Evolutionary conservation across 2,888 invertebrate species (phyloP), one percentile per base, ranked within the genome.

Genomic region (Dicycla oo): DNA sequence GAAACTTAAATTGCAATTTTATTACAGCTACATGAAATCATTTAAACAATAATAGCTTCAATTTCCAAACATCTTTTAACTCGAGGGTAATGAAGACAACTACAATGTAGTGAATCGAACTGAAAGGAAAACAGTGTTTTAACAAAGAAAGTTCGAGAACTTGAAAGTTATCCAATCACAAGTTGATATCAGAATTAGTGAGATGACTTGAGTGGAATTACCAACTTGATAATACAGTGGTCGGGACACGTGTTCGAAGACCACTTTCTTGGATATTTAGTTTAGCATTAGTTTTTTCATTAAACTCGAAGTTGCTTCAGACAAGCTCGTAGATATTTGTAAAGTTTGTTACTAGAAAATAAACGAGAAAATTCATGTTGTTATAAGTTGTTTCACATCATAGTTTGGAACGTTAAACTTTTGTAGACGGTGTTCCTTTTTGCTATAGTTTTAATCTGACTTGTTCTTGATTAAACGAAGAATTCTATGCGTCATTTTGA

Each of bases 101-200:
- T 65, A 69, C 34, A 61, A 68, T 69, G 20, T 62, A 81, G 58
- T 60, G 58, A 74, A 69, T 64, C 54, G 49, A 79, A 74, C 65
- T 73, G 38, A 69, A 80, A 84, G 74, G 84, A 82, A 79, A 80
- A 69, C 69, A 64, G 34, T 67, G 47, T 71, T 84, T 71, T 60
- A 76, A 84, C 72, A 80, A 80, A 84, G 83, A 77, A 80, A 82
- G 45, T 85, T 69, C 49, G 53, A 43, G 49, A 80, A 80, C 49
- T 86, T 61, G 26, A 58, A 88, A 87, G 83, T 89, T 86, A 78
- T 76, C 83, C 84, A 88, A 88, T 88, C 85, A 86, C 61, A 88
- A 89, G 82, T 87, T 87, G 69, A 80, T 81, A 86, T 82, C 86
- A 86, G 87, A 86, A 88, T 87, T 80, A 88, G 75, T 61, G 58